Evolutionary conservation across 2,113 vertebrate species (phyloP).

Genomic region (Rhinoptilus africanus): DNA sequence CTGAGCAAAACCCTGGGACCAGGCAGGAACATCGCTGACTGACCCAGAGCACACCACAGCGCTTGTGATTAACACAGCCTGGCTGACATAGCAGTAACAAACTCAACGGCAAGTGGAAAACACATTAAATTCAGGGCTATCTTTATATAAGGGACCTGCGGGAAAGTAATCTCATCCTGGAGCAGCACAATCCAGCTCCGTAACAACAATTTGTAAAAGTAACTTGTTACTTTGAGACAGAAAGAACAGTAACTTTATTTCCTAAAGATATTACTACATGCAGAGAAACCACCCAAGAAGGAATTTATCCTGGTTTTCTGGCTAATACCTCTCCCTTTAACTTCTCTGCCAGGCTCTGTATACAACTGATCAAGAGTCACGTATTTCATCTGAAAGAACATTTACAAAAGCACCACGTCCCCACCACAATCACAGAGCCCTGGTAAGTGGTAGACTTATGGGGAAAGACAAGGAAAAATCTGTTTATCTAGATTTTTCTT

Average conservation of each 20-base stretch:
- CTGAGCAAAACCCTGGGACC: neutral
- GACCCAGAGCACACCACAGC: neutral
- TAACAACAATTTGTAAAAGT: neutral
- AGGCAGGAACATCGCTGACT: rapidly evolving
- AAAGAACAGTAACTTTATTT: neutral
- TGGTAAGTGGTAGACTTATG: neutral
- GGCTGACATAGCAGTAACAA: neutral
- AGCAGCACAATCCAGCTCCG: neutral
- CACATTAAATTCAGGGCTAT: neutral
- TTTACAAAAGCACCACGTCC: neutral
- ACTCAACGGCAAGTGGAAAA: neutral
- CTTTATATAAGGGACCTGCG: neutral
- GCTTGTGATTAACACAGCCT: neutral
- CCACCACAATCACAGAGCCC: neutral
- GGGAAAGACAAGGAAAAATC: neutral
- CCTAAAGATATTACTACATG: neutral
- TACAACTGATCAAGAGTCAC: neutral
- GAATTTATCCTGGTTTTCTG: neutral
- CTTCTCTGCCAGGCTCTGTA: neutral
- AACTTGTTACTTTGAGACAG: neutral
- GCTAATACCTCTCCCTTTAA: neutral
- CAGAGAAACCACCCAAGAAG: neutral
- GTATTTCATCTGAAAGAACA: neutral
- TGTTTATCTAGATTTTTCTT: neutral
- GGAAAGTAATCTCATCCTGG: neutral